phyloP scores from a whole-genome alignment of 2,888 invertebrate species.

The Drosophila atripex region DNA sequence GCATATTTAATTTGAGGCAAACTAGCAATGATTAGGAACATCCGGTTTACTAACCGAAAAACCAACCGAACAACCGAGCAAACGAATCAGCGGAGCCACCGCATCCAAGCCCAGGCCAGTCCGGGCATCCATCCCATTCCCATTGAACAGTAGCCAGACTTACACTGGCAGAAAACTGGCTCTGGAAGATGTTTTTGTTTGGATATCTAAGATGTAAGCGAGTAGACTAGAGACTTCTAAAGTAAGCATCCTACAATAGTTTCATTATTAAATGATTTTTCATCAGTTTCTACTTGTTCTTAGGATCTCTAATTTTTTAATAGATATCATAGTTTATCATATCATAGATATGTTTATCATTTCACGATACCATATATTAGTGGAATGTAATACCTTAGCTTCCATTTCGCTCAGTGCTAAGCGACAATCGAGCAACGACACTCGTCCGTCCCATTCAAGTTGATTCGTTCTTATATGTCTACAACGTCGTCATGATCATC shows the following conservation, averaged over 20 bases:
- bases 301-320: too few relatives aligned
- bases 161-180: conserved; percentile 19
- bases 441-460: conserved; percentile 61
- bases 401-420: conserved; percentile 16
- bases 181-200: too few relatives aligned
- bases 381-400: too few relatives aligned
- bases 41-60: conserved; percentile 84
- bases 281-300: too few relatives aligned
- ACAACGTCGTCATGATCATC: conserved; percentile 42
- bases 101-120: conserved; percentile 34
- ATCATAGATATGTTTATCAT: too few relatives aligned
- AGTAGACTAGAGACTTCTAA: too few relatives aligned
- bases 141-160: conserved; percentile 72
- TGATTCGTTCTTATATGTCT: conserved; percentile 76
- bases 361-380: too few relatives aligned
- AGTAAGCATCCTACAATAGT: too few relatives aligned
- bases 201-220: too few relatives aligned
- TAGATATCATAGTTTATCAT: too few relatives aligned
- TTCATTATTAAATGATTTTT: too few relatives aligned
- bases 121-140: conserved; percentile 36
- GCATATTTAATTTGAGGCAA: conserved; percentile 83
- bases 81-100: conserved; percentile 47
- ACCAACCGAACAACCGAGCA: conserved; percentile 61
- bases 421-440: conserved; percentile 45
- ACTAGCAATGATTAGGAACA: conserved; percentile 84